Conservation (phyloP, 2,888 invertebrate genomes). For the Eupithecia insigniata region DNA sequence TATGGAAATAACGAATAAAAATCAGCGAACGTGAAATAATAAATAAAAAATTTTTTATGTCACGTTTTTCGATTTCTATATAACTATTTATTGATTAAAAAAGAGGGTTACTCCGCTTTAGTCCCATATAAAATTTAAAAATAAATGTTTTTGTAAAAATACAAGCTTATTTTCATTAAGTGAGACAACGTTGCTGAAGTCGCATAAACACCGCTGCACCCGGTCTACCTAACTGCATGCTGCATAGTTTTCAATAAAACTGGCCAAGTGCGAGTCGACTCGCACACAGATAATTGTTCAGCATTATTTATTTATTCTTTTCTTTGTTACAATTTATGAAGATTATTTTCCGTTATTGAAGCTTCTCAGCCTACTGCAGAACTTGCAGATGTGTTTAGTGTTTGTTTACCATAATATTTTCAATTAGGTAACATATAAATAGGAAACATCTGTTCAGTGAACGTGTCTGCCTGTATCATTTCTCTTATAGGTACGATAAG, state of each 20-base stretch:
- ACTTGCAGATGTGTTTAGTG: not conserved
- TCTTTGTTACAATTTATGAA: not conserved
- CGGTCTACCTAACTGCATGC: not conserved
- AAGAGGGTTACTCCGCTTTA: not conserved
- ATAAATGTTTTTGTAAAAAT: too few species aligned
- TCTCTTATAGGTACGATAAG: not conserved
- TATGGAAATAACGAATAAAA: too few species aligned
- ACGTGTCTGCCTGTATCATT: not conserved
- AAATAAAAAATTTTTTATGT: not conserved
- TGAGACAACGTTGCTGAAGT: not conserved
- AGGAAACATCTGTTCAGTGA: slow-evolving; percentile 2
- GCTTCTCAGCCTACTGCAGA: not conserved
- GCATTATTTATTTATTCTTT: too few species aligned
- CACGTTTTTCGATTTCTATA: not conserved
- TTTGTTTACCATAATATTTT: slow-evolving; percentile 1
- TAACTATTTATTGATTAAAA: not conserved
- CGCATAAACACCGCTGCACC: too few species aligned
- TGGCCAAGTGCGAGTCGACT: too few species aligned
- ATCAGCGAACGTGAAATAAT: too few species aligned
- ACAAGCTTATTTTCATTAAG: not conserved
- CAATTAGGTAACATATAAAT: not conserved
- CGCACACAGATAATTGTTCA: too few species aligned
- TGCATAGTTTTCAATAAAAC: not conserved
- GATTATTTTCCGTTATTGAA: not conserved
- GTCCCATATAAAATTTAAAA: not conserved